A percentile compares a stretch with the other conserved stretches of the same genome.
These are phyloP conservation scores for Misgurnus mizolepis DNA, from an alignment of 2,113 vertebrate genomes.

Conservation along the genomic window DNA sequence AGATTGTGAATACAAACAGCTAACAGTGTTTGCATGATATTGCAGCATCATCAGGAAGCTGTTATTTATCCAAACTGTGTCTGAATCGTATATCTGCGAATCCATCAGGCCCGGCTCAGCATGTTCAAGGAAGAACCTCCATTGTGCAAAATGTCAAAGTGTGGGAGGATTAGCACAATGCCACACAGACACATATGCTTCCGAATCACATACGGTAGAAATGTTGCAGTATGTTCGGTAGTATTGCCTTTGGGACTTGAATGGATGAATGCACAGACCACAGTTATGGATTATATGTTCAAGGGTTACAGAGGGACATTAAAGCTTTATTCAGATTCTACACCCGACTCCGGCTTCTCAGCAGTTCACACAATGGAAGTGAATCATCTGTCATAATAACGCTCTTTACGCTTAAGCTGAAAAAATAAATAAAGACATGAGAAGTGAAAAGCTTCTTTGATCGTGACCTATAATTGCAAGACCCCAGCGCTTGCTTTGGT, in stretches of 20 bases:
- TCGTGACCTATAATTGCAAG: constrained; percentile 6
- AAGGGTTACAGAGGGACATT: not conserved
- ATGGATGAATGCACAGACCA: constrained; percentile 8
- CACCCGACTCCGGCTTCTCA: not conserved
- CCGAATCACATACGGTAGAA: constrained; percentile 26
- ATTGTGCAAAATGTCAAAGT: constrained; percentile 55
- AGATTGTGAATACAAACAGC: constrained; percentile 20
- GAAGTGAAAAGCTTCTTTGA: not conserved
- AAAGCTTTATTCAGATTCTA: constrained; percentile 25
- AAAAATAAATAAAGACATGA: constrained; percentile 9
- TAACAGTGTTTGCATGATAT: not conserved
- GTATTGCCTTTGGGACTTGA: constrained; percentile 2
- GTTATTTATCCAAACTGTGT: constrained; percentile 47
- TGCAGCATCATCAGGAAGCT: constrained; percentile 23
- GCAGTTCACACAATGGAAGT: constrained; percentile 22
- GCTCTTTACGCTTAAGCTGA: constrained; percentile 19
- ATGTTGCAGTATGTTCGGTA: constrained; percentile 20
- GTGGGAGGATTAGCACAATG: constrained; percentile 47
- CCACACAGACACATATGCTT: constrained; percentile 32
- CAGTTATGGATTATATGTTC: constrained; percentile 8
- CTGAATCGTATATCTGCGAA: constrained; percentile 47
- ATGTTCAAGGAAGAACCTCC: constrained; percentile 41
- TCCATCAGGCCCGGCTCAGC: constrained; percentile 40
- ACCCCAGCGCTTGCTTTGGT: constrained; percentile 11
- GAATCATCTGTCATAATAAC: constrained; percentile 35